Base-by-base conservation (phyloP, 2,797 vertebrate species). In the Perodicticus potto region DNA sequence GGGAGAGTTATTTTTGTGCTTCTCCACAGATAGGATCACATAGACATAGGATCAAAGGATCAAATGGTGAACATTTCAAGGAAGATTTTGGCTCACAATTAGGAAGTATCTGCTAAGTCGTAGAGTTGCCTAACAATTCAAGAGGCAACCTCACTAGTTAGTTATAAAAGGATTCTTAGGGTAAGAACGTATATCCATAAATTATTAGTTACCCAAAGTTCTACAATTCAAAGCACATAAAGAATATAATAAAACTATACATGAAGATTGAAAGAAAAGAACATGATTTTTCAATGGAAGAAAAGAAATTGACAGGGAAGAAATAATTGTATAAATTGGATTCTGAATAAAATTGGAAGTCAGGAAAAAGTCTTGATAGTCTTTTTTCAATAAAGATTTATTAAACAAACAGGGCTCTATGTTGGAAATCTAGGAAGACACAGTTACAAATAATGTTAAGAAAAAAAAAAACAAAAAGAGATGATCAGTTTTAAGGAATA, bases 381-480 rank as follows among this genome's bases (percentile, higher is more conserved):
- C 70, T 89, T 92, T 84, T 65, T 74, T 80, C 5, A 59, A 80
- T 80, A 5, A 80, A 80, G 13, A 88, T 69, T 65, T 74, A 43
- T 80, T 84, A 92, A 93, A 82, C 22, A 80, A 6, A 82, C 14
- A 92, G 69, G 27, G 11, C 2, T 69, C 0, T n/a, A 53, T 70
- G 13, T 14, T 80, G 14, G 37, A 96, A 92, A 84, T 73, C 37
- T 27, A 86, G 27, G 32, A 86, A 77, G 77, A 92, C 5, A 77
- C 0, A 27, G 19, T 9, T 59, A 53, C 20, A 32, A 88, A 80
- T 67, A 23, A 82, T 32, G 69, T 49, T 84, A 84, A 85, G 34
- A n/a, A n/a, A 90, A 91, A 91, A 91, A 34, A 86, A 85, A 80
- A 80, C 32, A 67, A 86, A 93, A 83, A 69, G 16, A 80, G 53